Base-by-base conservation (phyloP, 2,888 invertebrate genomes). In the Lasioglossum leucozonium region DNA sequence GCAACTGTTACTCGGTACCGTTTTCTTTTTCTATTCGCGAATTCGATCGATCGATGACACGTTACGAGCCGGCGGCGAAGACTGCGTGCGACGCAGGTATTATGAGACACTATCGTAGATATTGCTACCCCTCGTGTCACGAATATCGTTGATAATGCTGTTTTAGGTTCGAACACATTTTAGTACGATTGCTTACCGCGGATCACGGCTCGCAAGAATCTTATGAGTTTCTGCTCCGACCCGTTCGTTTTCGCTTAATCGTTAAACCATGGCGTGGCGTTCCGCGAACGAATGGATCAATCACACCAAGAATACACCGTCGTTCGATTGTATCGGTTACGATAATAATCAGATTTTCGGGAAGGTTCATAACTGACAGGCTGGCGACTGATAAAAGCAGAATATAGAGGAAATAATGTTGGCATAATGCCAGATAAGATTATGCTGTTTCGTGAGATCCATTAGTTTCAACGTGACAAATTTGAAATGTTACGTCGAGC, bases 131-230 rank as follows among this genome's bases (percentile, higher is more conserved):
- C 18, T 40, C 40, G 4, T 72, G 69, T 83, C 72, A 6, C n/a
- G 13, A 16, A 2, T 4, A 65, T 30, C 34, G 11, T 30, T 76
- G 88, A 88, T 88, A 88, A 88, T 74, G 47, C 30, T 81, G 76
- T 77, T n/a, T 69, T 76, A 37, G 65, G 72, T 71, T 55, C 44
- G 73, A 47, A 72, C 74, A 79, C 26, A 58, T 22, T 16, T 8
- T 13, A 58, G 26, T 51, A 65, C n/a, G n/a, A 11, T 1, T 11
- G 58, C 26, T 1, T 26, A 1, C n/a, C n/a, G 11, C n/a, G 11
- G 13, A 26, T 13, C 58, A 4, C 58, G 58, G 1, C 3, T 58
- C n/a, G 26, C 58, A 13, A 51, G 22, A 51, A 22, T 18, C 22
- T n/a, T n/a, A n/a, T n/a, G n/a, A 51, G 47, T 22, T 51, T 22